A percentile compares a stretch with the other conserved stretches of the same genome.
Conservation (phyloP, 2,797 vertebrate species). For the Labeo calbasu region DNA sequence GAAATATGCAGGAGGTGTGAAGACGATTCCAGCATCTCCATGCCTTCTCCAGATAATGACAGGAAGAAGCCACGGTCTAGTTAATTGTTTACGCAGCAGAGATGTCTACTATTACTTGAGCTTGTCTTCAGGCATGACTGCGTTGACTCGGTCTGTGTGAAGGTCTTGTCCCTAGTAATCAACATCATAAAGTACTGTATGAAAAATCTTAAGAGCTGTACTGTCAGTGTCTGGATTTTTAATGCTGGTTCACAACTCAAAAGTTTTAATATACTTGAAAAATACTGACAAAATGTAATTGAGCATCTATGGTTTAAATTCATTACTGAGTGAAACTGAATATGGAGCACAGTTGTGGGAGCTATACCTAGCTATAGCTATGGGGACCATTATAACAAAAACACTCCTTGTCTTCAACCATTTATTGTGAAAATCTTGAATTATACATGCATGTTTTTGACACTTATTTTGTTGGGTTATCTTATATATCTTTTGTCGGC, state of each 20-base stretch:
- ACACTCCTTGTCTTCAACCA: no score
- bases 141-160: neutral
- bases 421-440: no score
- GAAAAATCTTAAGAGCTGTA: neutral
- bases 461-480: neutral
- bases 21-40: neutral
- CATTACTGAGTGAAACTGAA: neutral
- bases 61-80: neutral
- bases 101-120: neutral
- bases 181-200: neutral
- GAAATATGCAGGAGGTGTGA: neutral
- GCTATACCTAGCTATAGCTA: no score
- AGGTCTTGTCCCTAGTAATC: neutral
- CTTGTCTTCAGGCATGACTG: slow-evolving; percentile 8
- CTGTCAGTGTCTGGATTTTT: neutral
- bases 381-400: no score
- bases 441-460: neutral
- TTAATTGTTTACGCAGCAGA: neutral
- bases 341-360: neutral
- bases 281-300: neutral
- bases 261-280: neutral
- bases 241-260: neutral
- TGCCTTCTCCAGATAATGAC: neutral
- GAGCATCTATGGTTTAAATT: neutral
- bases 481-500: no score